A percentile compares a stretch with the other conserved stretches of the same genome.
Evolutionary conservation across 2,888 invertebrate genomes (phyloP).

Genomic region (Coelinius sp.): DNA sequence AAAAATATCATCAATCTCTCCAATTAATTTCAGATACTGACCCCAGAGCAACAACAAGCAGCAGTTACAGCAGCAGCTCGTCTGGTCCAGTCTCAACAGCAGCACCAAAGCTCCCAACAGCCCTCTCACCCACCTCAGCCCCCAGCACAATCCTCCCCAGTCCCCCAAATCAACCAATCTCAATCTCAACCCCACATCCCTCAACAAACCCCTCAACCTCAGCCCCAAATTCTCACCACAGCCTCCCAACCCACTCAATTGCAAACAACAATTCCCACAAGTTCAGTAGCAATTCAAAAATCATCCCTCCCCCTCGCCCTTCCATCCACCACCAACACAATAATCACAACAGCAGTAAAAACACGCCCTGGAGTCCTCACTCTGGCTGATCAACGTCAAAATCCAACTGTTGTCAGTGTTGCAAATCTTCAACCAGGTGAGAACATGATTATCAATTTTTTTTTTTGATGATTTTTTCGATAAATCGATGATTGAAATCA

Average conservation of each 20-base stretch:
- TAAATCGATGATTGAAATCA: too few species aligned
- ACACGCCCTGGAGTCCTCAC: constrained; percentile 49
- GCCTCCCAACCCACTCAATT: constrained; percentile 40
- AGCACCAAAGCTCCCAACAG: constrained; percentile 55
- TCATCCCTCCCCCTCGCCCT: constrained; percentile 38
- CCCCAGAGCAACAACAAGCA: constrained; percentile 60
- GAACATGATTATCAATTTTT: too few species aligned
- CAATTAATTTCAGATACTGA: constrained; percentile 55
- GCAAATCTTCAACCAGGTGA: constrained; percentile 60
- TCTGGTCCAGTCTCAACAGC: constrained; percentile 45
- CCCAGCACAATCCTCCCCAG: constrained; percentile 42
- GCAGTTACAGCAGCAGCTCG: constrained; percentile 55
- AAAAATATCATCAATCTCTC: background rate
- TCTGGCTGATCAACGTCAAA: constrained; percentile 50
- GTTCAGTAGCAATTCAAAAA: constrained; percentile 31
- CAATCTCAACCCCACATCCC: too few species aligned
- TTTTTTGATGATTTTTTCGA: too few species aligned
- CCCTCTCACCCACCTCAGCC: constrained; percentile 63
- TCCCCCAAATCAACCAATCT: constrained; percentile 50
- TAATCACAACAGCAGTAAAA: constrained; percentile 57
- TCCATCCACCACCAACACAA: constrained; percentile 60
- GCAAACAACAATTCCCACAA: constrained; percentile 47
- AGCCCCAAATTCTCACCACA: constrained; percentile 54
- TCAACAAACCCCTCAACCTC: constrained; percentile 56
- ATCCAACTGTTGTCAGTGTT: constrained; percentile 66